Evolutionary conservation across 2,797 vertebrate species (phyloP).

Genomic region (Schizopygopsis malacanthus): DNA sequence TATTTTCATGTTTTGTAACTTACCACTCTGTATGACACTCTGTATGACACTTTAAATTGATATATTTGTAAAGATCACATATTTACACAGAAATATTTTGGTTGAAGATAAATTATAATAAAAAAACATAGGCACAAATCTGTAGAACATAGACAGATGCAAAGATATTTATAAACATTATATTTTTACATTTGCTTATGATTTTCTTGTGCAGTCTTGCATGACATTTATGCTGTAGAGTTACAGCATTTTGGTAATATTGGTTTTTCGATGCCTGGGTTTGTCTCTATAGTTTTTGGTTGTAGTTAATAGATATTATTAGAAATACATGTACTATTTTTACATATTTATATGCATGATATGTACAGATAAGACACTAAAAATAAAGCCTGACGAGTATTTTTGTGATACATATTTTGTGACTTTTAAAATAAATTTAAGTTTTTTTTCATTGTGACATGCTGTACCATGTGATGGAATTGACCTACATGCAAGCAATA

Average conservation of each 20-base stretch:
- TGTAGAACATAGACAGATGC: background rate
- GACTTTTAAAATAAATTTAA: background rate
- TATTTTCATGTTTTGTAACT: conserved; percentile 35
- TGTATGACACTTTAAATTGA: conserved; percentile 15
- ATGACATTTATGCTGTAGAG: background rate
- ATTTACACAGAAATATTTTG: background rate
- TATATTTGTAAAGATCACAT: conserved; percentile 27
- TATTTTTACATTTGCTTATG: background rate
- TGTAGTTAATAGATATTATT: conserved; percentile 23
- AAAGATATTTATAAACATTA: background rate
- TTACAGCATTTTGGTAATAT: conserved; percentile 12
- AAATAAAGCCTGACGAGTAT: background rate
- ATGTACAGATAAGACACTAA: conserved; percentile 27
- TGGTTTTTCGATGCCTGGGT: conserved; percentile 37
- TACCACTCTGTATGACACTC: conserved; percentile 14
- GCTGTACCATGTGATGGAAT: conserved; percentile 28
- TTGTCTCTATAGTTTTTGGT: conserved; percentile 20
- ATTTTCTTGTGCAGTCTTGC: conserved; percentile 6
- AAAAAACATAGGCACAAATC: background rate
- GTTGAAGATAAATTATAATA: conserved; percentile 30
- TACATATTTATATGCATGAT: conserved; percentile 41
- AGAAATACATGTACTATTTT: conserved; percentile 37
- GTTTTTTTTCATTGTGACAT: background rate
- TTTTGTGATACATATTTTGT: conserved; percentile 17
- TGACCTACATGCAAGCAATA: conserved; percentile 3